Conservation (phyloP, 2,888 invertebrate species). For the Sminthurides aquaticus region DNA sequence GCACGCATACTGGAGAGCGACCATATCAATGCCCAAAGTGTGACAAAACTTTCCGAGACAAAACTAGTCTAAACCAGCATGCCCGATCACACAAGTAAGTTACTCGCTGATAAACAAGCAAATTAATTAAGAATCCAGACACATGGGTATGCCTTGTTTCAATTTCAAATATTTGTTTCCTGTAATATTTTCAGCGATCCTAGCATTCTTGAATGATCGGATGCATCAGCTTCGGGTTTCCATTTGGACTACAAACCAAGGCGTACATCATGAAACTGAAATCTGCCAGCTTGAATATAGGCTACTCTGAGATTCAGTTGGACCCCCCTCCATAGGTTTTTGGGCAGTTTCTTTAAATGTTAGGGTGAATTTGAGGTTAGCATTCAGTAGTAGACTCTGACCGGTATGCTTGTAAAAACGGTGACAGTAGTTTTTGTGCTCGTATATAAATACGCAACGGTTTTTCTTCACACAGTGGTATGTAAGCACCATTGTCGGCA, state of each 20-base stretch:
- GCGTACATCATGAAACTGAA: too few relatives aligned
- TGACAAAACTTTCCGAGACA: constrained; percentile 38
- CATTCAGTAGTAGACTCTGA: too few relatives aligned
- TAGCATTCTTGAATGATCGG: neutral
- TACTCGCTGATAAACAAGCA: too few relatives aligned
- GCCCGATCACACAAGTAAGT: constrained; percentile 12
- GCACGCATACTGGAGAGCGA: constrained; percentile 36
- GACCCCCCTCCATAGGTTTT: neutral
- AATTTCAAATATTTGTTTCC: neutral
- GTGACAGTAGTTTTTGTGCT: neutral
- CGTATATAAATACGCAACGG: neutral
- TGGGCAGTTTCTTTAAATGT: too few relatives aligned
- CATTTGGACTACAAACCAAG: too few relatives aligned
- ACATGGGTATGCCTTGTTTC: neutral
- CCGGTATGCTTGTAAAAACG: too few relatives aligned
- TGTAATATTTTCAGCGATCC: neutral
- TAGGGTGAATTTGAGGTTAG: too few relatives aligned
- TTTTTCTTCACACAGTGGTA: neutral
- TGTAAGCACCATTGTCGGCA: neutral
- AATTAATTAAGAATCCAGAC: neutral
- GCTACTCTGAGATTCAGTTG: neutral
- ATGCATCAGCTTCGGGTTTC: too few relatives aligned
- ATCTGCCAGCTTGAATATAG: neutral
- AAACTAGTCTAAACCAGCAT: constrained; percentile 37
- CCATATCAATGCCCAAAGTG: constrained; percentile 40